phyloP scores from a whole-genome alignment of 2,888 invertebrate genomes.

The Caradrina clavipalpis region DNA sequence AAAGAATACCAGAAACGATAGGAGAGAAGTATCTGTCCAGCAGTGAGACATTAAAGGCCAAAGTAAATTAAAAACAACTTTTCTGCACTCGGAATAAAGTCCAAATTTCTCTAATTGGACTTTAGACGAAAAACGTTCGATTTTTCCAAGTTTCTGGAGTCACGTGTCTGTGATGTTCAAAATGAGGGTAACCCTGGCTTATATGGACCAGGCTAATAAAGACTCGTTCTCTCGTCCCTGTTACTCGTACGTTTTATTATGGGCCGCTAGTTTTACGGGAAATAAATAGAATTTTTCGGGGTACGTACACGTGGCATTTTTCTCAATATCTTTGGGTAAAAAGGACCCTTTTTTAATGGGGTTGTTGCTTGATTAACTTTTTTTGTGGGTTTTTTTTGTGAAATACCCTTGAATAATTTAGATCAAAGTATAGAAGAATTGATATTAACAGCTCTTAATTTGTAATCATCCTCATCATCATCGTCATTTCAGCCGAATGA shows the following conservation, averaged over 20 bases:
- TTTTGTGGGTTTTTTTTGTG: background rate
- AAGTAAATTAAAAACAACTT: too few species aligned
- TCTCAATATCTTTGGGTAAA: constrained; percentile 27
- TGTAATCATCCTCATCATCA: too few species aligned
- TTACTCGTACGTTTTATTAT: constrained; percentile 52
- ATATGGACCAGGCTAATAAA: constrained; percentile 33
- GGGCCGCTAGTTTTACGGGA: constrained; percentile 23
- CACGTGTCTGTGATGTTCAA: constrained; percentile 27
- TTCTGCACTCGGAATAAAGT: too few species aligned
- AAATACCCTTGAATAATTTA: background rate
- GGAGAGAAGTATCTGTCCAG: too few species aligned
- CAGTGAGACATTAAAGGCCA: too few species aligned
- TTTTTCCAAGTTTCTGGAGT: constrained; percentile 1
- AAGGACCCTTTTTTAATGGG: constrained; percentile 8
- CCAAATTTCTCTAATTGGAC: too few species aligned
- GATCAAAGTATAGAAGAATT: too few species aligned
- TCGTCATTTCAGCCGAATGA: too few species aligned
- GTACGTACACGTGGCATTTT: constrained; percentile 5
- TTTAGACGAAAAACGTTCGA: too few species aligned
- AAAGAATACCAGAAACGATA: too few species aligned
- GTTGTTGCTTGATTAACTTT: constrained; percentile 5
- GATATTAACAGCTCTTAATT: background rate
- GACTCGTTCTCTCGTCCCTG: constrained; percentile 26
- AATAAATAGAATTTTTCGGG: constrained; percentile 25
- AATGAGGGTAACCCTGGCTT: constrained; percentile 24